phyloP scores from a whole-genome alignment of 2,113 vertebrate species.

The Boulengerochromis microlepis region DNA sequence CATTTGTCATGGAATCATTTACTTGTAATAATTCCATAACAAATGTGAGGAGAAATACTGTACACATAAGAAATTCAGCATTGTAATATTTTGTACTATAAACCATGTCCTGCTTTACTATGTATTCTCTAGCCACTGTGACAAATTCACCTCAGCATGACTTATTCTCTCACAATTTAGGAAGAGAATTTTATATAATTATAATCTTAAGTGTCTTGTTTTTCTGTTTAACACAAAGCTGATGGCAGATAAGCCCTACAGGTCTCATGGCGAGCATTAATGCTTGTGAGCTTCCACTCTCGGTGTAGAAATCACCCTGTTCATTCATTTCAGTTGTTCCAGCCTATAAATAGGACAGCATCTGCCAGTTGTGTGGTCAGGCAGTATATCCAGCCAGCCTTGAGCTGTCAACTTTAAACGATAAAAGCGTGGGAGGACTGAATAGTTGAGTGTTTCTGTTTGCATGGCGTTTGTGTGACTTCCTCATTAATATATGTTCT shows the following conservation, averaged over 20 bases:
- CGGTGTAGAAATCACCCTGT: neutral
- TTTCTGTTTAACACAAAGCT: neutral
- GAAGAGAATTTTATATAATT: neutral
- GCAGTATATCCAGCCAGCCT: conserved; percentile 22
- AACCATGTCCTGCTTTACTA: neutral
- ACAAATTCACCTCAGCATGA: neutral
- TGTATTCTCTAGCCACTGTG: neutral
- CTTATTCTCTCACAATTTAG: neutral
- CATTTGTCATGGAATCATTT: neutral
- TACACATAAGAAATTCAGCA: neutral
- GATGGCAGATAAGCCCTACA: neutral
- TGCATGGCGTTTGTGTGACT: conserved; percentile 1
- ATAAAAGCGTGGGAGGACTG: conserved; percentile 21
- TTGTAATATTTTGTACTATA: neutral
- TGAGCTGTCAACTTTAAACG: conserved; percentile 40
- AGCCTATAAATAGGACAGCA: conserved; percentile 40
- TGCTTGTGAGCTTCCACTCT: neutral
- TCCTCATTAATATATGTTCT: conserved; percentile 26
- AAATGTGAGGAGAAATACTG: neutral
- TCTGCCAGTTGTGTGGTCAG: conserved; percentile 39
- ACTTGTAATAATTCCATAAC: neutral
- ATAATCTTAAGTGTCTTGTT: neutral
- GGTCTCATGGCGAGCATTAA: neutral
- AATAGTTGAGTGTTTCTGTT: conserved; percentile 14
- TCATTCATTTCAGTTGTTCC: neutral